Percentiles rank a stretch among this genome's conserved stretches.
These are phyloP conservation scores for Lanius collurio DNA, from an alignment of 2,113 vertebrate species.

Conservation along the genomic window DNA sequence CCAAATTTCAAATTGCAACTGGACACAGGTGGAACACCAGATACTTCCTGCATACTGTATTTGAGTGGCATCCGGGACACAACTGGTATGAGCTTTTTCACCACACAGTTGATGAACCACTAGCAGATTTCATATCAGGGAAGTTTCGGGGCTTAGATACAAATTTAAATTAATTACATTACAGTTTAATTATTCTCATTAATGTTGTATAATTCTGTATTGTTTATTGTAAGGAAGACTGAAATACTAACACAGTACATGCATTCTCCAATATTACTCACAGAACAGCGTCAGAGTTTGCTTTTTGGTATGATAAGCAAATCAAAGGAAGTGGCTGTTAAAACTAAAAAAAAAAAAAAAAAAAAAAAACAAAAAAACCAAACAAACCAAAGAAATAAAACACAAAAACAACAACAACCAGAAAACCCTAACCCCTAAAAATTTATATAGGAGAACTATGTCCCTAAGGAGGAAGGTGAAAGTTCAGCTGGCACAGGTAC, in stretches of 20 bases:
- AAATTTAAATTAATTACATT: neutral
- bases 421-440: neutral
- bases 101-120: neutral
- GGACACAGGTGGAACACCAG: neutral
- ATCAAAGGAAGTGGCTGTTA: neutral
- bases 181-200: neutral
- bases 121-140: neutral
- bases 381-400: too few species aligned
- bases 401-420: too few species aligned
- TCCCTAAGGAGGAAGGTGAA: neutral
- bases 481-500: neutral
- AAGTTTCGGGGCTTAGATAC: neutral
- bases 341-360: neutral
- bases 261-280: neutral
- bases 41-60: neutral
- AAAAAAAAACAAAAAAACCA: too few species aligned
- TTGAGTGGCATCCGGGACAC: neutral
- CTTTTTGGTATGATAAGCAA: neutral
- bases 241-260: neutral
- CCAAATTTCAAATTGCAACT: neutral
- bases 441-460: neutral
- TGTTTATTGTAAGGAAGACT: neutral
- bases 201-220: neutral
- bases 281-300: neutral
- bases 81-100: neutral